Evolutionary conservation across 1,140 invertebrate genomes (phyloP).

Genomic region (Parapsyche elsis): DNA sequence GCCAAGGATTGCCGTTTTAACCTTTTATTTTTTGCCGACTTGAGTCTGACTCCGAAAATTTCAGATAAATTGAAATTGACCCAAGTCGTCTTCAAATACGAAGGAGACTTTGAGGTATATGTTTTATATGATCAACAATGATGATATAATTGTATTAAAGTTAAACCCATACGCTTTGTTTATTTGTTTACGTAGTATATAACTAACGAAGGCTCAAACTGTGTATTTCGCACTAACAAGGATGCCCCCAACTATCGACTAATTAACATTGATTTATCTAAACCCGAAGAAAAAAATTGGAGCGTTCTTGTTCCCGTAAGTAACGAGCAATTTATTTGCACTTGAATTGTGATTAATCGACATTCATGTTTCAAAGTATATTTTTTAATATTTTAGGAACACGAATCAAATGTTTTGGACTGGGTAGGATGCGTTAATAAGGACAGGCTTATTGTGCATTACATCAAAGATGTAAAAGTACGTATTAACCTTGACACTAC

Average conservation of each 20-base stretch:
- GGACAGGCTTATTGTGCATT: slow-evolving; percentile 90
- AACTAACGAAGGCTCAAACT: slow-evolving; percentile 86
- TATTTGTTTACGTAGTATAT: slow-evolving; percentile 76
- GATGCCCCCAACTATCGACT: slow-evolving; percentile 92
- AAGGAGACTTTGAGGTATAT: slow-evolving; percentile 92
- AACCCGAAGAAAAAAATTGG: slow-evolving; percentile 85
- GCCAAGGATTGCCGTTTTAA: slow-evolving; percentile 90
- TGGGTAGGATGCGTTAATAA: slow-evolving; percentile 85
- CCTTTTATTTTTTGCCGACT: slow-evolving; percentile 84
- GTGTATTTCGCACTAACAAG: slow-evolving; percentile 93
- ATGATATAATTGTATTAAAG: slow-evolving; percentile 10
- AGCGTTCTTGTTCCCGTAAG: slow-evolving; percentile 76
- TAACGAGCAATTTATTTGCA: background rate
- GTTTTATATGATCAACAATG: background rate
- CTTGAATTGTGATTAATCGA: background rate
- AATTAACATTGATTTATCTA: slow-evolving; percentile 88
- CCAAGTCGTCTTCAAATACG: slow-evolving; percentile 88
- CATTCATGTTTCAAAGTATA: background rate
- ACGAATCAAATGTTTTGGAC: slow-evolving; percentile 89
- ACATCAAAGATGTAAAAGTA: slow-evolving; percentile 96
- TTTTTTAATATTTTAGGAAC: slow-evolving; percentile 70
- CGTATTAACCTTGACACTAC: slow-evolving; percentile 44
- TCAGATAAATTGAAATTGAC: slow-evolving; percentile 74
- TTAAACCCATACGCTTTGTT: slow-evolving; percentile 12
- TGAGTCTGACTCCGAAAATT: slow-evolving; percentile 73